phyloP scores from a whole-genome alignment of 92 coral and sea anemone genomes.

The Anthopleura xanthogrammica region DNA sequence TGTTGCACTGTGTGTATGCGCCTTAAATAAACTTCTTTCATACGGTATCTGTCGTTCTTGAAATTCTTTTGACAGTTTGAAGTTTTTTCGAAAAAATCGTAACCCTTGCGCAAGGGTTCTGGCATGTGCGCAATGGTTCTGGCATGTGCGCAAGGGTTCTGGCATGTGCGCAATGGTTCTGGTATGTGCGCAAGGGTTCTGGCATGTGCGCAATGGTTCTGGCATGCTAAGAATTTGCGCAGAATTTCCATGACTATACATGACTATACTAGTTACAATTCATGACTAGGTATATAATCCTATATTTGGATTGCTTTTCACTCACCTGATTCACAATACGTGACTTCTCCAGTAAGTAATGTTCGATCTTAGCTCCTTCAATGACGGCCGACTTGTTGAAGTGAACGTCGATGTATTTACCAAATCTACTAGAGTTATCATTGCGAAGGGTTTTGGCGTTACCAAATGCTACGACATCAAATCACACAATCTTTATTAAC shows the following conservation, averaged over 20 bases:
- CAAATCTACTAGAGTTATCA: constrained; percentile 99
- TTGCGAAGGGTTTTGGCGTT: constrained; percentile 95
- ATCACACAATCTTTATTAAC: neutral
- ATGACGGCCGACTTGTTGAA: constrained; percentile 72
- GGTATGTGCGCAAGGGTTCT: no score
- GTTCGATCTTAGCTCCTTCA: constrained; percentile 97
- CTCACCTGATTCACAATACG: constrained; percentile 90
- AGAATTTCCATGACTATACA: neutral
- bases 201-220: neutral
- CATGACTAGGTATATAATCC: no score
- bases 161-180: no score
- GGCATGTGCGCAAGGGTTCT: no score
- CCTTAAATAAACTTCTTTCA: no score
- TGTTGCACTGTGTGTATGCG: no score
- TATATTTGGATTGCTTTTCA: no score
- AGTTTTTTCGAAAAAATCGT: no score
- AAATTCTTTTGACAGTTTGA: no score
- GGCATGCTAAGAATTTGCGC: neutral
- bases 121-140: neutral
- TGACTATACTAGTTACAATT: no score
- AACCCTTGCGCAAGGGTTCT: no score
- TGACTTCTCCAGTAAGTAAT: constrained; percentile 87
- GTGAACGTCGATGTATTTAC: constrained; percentile 93
- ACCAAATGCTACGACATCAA: constrained; percentile 71
- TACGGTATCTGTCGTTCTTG: no score